Evolutionary conservation across 53 echinoderm and acorn worm genomes (phyloP).

Genomic region (Holothuria scabra): DNA sequence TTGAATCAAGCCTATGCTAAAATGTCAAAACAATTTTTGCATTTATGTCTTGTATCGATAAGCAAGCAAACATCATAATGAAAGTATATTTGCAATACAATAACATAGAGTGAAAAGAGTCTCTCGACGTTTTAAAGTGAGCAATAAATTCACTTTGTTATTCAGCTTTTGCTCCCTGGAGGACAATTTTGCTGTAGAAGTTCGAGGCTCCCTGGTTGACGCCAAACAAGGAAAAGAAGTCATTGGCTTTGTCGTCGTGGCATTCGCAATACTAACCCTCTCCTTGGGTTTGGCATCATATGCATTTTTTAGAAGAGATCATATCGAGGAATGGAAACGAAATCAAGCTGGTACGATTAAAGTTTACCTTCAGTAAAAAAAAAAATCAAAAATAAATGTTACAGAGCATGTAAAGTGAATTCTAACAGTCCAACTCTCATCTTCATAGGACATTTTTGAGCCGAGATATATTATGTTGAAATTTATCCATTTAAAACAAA

Average conservation of each 20-base stretch:
- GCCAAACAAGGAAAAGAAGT: constrained; percentile 16
- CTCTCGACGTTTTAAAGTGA: too few species aligned
- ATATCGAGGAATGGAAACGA: constrained; percentile 67
- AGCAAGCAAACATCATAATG: background rate
- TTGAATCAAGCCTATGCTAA: too few species aligned
- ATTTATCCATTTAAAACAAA: too few species aligned
- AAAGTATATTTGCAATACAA: background rate
- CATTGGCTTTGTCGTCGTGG: constrained; percentile 60
- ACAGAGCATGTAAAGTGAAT: too few species aligned
- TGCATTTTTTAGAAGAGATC: constrained; percentile 74
- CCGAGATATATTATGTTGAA: too few species aligned
- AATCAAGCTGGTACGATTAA: constrained; percentile 15
- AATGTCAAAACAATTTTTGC: too few species aligned
- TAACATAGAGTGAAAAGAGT: background rate
- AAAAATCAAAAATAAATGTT: too few species aligned
- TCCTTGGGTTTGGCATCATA: constrained; percentile 70
- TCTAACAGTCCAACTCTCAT: too few species aligned
- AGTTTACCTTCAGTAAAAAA: too few species aligned
- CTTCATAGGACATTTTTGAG: too few species aligned
- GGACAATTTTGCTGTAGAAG: constrained; percentile 71
- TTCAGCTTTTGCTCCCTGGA: constrained; percentile 81
- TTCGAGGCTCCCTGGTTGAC: constrained; percentile 41
- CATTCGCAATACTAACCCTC: constrained; percentile 62
- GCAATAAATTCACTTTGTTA: background rate
- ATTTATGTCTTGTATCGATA: too few species aligned